phyloP scores from a whole-genome alignment of 2,113 vertebrate genomes.

The Aldabrachelys gigantea region DNA sequence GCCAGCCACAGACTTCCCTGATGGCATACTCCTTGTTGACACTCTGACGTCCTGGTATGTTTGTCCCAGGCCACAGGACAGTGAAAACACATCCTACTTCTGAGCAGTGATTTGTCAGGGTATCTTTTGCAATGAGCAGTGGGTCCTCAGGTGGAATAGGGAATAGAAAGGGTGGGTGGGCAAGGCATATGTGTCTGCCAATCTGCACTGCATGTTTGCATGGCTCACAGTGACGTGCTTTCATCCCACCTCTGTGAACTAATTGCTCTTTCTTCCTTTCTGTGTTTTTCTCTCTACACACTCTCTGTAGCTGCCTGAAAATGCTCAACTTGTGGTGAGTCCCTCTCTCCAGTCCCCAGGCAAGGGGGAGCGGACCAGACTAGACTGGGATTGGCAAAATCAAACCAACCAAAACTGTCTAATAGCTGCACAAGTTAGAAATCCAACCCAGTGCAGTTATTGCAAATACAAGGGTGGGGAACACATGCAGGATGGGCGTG shows the following conservation, averaged over 20 bases:
- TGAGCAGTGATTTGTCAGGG: background rate
- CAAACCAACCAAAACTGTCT: constrained; percentile 57
- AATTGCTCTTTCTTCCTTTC: constrained; percentile 90
- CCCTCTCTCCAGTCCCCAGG: constrained; percentile 94
- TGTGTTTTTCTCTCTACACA: constrained; percentile 92
- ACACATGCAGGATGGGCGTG: constrained; percentile 37
- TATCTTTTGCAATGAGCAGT: background rate
- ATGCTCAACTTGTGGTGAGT: constrained; percentile 99
- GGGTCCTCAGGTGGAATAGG: constrained; percentile 28
- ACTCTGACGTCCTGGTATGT: rapidly evolving
- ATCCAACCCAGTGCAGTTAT: constrained; percentile 62
- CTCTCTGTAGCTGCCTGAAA: constrained; percentile 99
- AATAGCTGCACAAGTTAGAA: constrained; percentile 60
- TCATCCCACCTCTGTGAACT: constrained; percentile 83
- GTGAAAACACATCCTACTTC: background rate
- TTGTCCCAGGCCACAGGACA: background rate
- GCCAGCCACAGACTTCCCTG: background rate
- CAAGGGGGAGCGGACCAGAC: constrained; percentile 91
- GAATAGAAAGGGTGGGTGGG: constrained; percentile 33
- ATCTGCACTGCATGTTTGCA: constrained; percentile 83
- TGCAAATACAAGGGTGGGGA: constrained; percentile 14
- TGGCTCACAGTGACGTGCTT: constrained; percentile 80
- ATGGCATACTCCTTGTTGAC: rapidly evolving
- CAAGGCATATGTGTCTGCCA: constrained; percentile 69
- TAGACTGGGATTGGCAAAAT: constrained; percentile 78